Conservation (phyloP, 2,888 invertebrate genomes). For the Leptinotarsa tumamoca region DNA sequence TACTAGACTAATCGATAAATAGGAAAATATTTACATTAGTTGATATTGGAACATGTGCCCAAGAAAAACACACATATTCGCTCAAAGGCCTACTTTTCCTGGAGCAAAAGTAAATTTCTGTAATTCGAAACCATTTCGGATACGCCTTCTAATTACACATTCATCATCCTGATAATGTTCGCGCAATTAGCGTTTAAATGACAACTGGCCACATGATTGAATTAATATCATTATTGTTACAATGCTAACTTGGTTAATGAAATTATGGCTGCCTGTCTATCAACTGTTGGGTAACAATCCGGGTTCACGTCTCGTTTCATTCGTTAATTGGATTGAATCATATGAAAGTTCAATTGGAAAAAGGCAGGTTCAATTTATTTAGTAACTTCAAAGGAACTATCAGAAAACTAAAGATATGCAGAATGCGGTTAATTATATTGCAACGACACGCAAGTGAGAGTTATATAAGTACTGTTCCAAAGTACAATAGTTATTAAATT, state of each 20-base stretch:
- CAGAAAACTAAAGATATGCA: too few species aligned
- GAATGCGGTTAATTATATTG: too few species aligned
- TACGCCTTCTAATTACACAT: slow-evolving; percentile 4
- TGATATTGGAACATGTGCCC: too few species aligned
- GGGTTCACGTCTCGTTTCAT: slow-evolving; percentile 7
- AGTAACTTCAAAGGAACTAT: neutral
- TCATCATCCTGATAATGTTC: slow-evolving; percentile 11
- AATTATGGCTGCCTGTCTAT: slow-evolving; percentile 5
- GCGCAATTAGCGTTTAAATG: slow-evolving; percentile 11
- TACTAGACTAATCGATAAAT: too few species aligned
- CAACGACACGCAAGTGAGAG: too few species aligned
- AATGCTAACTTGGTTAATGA: slow-evolving; percentile 10
- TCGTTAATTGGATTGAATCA: slow-evolving; percentile 1
- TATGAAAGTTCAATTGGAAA: neutral
- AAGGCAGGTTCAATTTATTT: neutral
- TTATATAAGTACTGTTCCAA: too few species aligned
- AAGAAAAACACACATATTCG: too few species aligned
- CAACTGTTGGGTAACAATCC: slow-evolving; percentile 26
- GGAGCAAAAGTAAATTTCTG: neutral
- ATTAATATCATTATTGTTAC: slow-evolving; percentile 18
- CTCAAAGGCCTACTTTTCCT: neutral
- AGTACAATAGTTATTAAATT: too few species aligned
- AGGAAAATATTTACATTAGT: too few species aligned
- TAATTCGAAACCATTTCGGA: neutral
- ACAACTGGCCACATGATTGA: slow-evolving; percentile 19